phyloP scores from a whole-genome alignment of 2,797 vertebrate species.

The Australoheros facetus region DNA sequence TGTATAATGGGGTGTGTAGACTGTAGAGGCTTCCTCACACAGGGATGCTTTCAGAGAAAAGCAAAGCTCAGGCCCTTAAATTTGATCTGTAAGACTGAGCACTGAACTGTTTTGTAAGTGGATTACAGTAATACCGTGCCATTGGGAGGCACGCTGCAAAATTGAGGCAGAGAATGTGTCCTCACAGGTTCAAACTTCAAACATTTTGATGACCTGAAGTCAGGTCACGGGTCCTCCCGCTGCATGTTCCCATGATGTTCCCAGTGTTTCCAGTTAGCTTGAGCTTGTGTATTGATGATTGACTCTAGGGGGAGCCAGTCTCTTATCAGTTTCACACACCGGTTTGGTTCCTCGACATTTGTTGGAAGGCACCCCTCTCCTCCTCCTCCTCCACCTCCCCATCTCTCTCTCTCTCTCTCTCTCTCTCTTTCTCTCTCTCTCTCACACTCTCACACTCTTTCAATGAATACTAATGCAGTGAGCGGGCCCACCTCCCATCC shows the following conservation, averaged over 20 bases:
- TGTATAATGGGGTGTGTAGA: not conserved
- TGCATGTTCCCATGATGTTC: not conserved
- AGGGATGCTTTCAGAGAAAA: not conserved
- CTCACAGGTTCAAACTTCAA: not conserved
- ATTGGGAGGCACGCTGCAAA: not conserved
- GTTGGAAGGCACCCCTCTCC: slow-evolving; percentile 60
- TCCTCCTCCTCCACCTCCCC: slow-evolving; percentile 26
- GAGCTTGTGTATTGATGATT: slow-evolving; percentile 41
- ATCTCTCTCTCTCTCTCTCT: slow-evolving; percentile 39
- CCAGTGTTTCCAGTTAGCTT: slow-evolving; percentile 31
- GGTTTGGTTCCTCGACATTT: slow-evolving; percentile 75
- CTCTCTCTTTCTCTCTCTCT: slow-evolving; percentile 4
- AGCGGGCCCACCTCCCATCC: slow-evolving; percentile 78
- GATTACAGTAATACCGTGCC: not conserved
- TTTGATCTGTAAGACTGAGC: not conserved
- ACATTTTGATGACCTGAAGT: not conserved
- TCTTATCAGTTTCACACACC: slow-evolving; percentile 65
- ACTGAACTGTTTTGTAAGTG: not conserved
- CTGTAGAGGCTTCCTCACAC: not conserved
- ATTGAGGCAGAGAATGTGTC: not conserved
- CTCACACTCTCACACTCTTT: slow-evolving; percentile 64
- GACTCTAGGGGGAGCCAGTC: slow-evolving; percentile 78
- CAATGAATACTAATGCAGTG: slow-evolving; percentile 84
- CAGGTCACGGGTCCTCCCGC: not conserved
- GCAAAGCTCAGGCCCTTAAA: not conserved